A percentile compares a stretch with the other conserved stretches of the same genome.
phyloP scores from a whole-genome alignment of 2,113 vertebrate species.

The Cyprinodon brontotheroides region DNA sequence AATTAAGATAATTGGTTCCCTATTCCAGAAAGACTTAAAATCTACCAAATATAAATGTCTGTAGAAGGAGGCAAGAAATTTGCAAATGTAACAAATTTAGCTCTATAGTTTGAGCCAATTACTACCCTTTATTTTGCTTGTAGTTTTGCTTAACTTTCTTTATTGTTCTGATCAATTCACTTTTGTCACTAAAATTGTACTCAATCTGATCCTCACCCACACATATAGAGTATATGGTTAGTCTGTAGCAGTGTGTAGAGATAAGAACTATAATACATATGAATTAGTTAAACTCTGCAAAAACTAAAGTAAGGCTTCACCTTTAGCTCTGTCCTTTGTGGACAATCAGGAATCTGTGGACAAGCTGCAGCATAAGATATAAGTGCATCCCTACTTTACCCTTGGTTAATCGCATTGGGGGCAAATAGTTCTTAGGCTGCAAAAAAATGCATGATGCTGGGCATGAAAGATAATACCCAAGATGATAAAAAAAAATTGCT shows the following conservation, averaged over 20 bases:
- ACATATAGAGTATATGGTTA: neutral
- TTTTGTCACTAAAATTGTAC: neutral
- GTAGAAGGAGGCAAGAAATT: too few species aligned
- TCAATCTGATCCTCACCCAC: neutral
- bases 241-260: neutral
- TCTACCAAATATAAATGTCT: too few species aligned
- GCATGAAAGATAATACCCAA: constrained; percentile 63
- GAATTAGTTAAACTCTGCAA: constrained; percentile 15
- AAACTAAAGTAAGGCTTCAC: constrained; percentile 32
- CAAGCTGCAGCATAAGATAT: constrained; percentile 69
- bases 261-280: constrained; percentile 17
- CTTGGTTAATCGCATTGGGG: constrained; percentile 72
- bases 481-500: constrained; percentile 69
- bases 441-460: constrained; percentile 56
- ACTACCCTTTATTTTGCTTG: neutral
- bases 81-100: too few species aligned
- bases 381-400: constrained; percentile 63
- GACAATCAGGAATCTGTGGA: constrained; percentile 38
- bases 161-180: neutral
- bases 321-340: constrained; percentile 41
- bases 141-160: neutral
- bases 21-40: too few species aligned
- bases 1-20: too few species aligned
- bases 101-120: too few species aligned
- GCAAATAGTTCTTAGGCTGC: constrained; percentile 47